Evolutionary conservation across 2,113 vertebrate species (phyloP), one percentile per base, ranked within the genome.

Genomic region (Syrmaticus mikado): DNA sequence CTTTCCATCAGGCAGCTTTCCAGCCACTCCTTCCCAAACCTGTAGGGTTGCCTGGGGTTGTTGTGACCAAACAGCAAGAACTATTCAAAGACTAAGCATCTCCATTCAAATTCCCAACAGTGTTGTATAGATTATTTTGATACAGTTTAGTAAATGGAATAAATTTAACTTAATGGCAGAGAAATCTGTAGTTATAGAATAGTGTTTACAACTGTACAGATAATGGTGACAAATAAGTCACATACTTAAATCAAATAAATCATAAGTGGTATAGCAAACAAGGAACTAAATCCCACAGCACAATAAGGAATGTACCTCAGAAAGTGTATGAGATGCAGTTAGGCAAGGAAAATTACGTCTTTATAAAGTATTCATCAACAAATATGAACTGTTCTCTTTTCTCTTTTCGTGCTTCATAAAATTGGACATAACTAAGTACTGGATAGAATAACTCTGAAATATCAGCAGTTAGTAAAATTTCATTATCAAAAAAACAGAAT

Each of bases 201-300:
- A 83, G 55, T 13, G 91, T 91, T 92, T 94, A 40, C 66, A 92
- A 85, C 87, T 83, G 38, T 45, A 71, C 4, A 88, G 86, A 92
- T 94, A 96, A 95, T 89, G 60, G 64, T 93, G 80, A 96, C 30
- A 90, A 95, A 93, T 81, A 85, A 91, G 30, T 78, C 60, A 87
- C 9, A 12, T 11, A 58, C 13, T 38, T 80, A 68, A 87, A 89
- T 66, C 22, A 83, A 94, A 85, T 86, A 94, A 81, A 92, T 90
- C 27, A 73, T 0, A 13, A 73, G 10, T 52, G 90, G 53, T 82
- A 27, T 38, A 82, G 93, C 58, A 55, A 96, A 71, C 46, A 73
- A 71, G 79, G 77, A 43, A 43, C 22, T 70, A 45, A 89, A 68
- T 40, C 66, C 79, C 75, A 89, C 1, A 82, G 38, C 71, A 87